Evolutionary conservation across 2,797 vertebrate species (phyloP).

Genomic region (Diplodus sargus): DNA sequence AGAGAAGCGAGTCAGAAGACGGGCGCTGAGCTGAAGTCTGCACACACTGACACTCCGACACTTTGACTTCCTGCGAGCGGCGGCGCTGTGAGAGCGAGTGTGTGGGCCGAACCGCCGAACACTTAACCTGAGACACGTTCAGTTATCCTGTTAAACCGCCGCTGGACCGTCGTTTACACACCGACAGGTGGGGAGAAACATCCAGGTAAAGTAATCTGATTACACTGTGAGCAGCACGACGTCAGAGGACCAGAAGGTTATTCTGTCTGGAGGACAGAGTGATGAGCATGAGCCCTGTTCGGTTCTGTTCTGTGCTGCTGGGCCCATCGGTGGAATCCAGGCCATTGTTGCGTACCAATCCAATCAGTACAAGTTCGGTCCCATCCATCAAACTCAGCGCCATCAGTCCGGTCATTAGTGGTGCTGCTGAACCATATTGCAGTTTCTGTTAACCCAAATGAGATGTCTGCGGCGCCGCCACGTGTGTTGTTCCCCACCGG

Average conservation of each 20-base stretch:
- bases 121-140: no score
- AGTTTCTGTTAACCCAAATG: slow-evolving; percentile 74
- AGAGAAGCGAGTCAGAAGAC: neutral
- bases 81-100: no score
- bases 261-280: neutral
- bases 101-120: no score
- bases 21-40: slow-evolving; percentile 8
- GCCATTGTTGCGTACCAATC: slow-evolving; percentile 52
- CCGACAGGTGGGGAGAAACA: no score
- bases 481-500: slow-evolving; percentile 20
- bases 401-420: slow-evolving; percentile 75
- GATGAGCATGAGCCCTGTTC: slow-evolving; percentile 29
- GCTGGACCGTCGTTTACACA: no score
- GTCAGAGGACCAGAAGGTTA: neutral
- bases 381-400: slow-evolving; percentile 74
- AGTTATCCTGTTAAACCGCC: no score
- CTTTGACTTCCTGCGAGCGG: neutral
- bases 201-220: no score
- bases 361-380: slow-evolving; percentile 35
- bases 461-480: slow-evolving; percentile 59
- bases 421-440: slow-evolving; percentile 68
- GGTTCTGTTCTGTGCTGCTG: neutral
- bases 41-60: neutral
- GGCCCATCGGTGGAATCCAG: slow-evolving; percentile 44
- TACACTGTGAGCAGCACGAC: neutral